phyloP scores from a whole-genome alignment of 1,140 invertebrate genomes.

The Drosophila ercepeae region DNA sequence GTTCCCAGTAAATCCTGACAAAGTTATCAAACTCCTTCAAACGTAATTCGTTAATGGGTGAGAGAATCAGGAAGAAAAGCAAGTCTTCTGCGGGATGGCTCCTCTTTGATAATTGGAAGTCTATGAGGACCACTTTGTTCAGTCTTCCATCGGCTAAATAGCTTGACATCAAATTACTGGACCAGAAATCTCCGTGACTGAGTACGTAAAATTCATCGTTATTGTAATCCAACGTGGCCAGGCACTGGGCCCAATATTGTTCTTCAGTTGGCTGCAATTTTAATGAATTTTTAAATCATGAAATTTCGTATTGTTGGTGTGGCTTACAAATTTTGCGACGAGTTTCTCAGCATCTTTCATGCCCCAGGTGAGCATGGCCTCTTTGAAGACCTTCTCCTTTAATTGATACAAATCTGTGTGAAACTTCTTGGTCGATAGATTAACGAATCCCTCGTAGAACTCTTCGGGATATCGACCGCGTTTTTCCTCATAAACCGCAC shows the following conservation, averaged over 20 bases:
- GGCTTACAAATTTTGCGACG: constrained; percentile 60
- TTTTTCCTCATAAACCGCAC: constrained; percentile 65
- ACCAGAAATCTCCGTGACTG: constrained; percentile 86
- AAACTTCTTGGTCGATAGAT: constrained; percentile 11
- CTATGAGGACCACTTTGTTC: constrained; percentile 72
- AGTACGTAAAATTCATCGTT: constrained; percentile 86
- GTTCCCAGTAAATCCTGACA: constrained; percentile 65
- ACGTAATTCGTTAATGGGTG: constrained; percentile 44
- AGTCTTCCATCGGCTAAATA: constrained; percentile 61
- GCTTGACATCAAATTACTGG: constrained; percentile 82
- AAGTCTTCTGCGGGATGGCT: constrained; percentile 80
- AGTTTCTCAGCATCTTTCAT: constrained; percentile 59
- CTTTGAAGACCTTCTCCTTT: constrained; percentile 32
- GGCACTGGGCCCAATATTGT: constrained; percentile 49
- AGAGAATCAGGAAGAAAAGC: constrained; percentile 72
- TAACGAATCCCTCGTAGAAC: constrained; percentile 61
- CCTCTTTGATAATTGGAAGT: constrained; percentile 81
- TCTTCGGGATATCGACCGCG: constrained; percentile 56
- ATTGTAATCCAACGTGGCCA: constrained; percentile 46
- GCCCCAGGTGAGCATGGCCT: constrained; percentile 62
- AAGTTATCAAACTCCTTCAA: constrained; percentile 69
- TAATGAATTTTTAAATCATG: not conserved
- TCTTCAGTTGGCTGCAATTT: constrained; percentile 50
- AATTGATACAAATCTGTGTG: constrained; percentile 12
- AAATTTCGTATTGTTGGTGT: not conserved